Conservation (phyloP, 2,113 vertebrate genomes). For the Heterochromis multidens region DNA sequence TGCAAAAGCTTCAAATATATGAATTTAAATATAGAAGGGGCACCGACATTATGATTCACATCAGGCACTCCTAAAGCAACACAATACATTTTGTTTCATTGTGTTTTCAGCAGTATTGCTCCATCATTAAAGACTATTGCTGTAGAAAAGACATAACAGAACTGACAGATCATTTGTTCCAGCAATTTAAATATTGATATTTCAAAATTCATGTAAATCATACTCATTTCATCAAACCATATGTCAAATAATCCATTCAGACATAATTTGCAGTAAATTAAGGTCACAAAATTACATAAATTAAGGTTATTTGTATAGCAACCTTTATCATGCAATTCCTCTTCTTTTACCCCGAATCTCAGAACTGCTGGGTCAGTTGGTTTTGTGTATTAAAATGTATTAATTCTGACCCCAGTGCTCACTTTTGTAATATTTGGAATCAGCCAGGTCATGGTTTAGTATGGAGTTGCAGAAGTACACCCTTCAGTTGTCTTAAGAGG, state of each 20-base stretch:
- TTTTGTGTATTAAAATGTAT: constrained; percentile 57
- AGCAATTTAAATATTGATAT: background rate
- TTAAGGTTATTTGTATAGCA: background rate
- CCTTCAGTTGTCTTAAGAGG: constrained; percentile 59
- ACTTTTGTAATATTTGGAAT: constrained; percentile 63
- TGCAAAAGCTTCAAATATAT: constrained; percentile 67
- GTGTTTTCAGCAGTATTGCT: constrained; percentile 14
- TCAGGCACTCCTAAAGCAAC: constrained; percentile 51
- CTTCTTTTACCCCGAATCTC: background rate
- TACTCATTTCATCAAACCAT: background rate
- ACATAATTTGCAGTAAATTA: background rate
- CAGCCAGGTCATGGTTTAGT: constrained; percentile 58
- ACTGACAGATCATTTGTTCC: background rate
- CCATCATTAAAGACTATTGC: constrained; percentile 17
- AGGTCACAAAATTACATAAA: background rate
- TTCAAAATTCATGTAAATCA: background rate
- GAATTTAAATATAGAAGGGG: constrained; percentile 74
- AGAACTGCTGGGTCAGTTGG: background rate
- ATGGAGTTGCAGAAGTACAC: constrained; percentile 66
- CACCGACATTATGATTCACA: constrained; percentile 59
- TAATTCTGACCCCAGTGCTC: constrained; percentile 43
- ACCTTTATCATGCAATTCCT: background rate
- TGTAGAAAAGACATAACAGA: background rate
- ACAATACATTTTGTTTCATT: constrained; percentile 22
- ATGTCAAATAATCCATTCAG: background rate